These are phyloP conservation scores for Cossypha niveicapilla DNA, from an alignment of 2,797 vertebrate genomes.

Conservation along the genomic window DNA sequence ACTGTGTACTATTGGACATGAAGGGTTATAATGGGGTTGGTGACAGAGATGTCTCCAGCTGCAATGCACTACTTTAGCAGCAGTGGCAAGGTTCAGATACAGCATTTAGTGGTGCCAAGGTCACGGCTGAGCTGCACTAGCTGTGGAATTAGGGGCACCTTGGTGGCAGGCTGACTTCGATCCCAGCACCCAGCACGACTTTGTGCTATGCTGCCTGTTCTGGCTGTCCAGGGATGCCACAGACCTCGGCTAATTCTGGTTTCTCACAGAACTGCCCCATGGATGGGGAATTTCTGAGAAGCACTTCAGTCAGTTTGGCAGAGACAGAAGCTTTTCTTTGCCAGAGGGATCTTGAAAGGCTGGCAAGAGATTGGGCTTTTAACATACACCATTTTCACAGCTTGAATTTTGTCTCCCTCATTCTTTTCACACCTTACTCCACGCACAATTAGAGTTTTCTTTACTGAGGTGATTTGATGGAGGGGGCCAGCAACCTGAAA, in stretches of 20 bases:
- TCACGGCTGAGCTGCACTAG: background rate
- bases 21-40: background rate
- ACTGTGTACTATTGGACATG: background rate
- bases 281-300: background rate
- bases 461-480: background rate
- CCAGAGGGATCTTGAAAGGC: background rate
- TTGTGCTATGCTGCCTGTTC: background rate
- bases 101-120: background rate
- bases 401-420: background rate
- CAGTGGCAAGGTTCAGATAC: background rate
- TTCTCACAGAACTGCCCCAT: background rate
- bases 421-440: background rate
- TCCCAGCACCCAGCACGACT: background rate
- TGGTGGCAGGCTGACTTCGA: background rate
- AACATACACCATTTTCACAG: background rate
- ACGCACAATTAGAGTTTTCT: background rate
- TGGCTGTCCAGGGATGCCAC: background rate
- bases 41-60: background rate
- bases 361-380: background rate
- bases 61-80: background rate
- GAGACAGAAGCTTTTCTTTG: background rate
- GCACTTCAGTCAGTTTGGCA: background rate
- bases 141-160: background rate
- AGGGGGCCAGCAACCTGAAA: background rate
- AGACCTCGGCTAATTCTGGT: accelerated